phyloP scores from a whole-genome alignment of 1,140 invertebrate genomes.

The Manduca sexta region DNA sequence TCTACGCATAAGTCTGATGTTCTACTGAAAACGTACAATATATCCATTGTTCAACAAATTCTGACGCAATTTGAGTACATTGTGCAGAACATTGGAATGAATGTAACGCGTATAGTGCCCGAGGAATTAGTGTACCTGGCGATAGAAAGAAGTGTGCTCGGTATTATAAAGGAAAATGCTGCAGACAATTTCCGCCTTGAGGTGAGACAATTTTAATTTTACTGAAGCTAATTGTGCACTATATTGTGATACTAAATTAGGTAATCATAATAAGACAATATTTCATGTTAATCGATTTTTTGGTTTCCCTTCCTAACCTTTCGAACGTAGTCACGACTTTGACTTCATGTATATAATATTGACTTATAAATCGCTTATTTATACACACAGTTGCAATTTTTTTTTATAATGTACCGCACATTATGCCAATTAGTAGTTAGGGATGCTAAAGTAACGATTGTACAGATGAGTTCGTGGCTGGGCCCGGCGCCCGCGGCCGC shows the following conservation, averaged over 20 bases:
- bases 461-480: too few species aligned
- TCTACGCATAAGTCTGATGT: slow-evolving; percentile 33
- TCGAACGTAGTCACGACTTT: too few species aligned
- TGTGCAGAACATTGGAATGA: slow-evolving; percentile 22
- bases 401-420: too few species aligned
- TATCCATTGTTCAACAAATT: slow-evolving; percentile 53
- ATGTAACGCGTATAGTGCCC: slow-evolving; percentile 17
- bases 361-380: too few species aligned
- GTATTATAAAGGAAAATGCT: slow-evolving; percentile 45
- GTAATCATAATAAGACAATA: too few species aligned
- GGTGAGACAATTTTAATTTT: slow-evolving; percentile 22
- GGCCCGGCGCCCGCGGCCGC: slow-evolving; percentile 11
- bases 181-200: slow-evolving; percentile 45
- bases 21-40: slow-evolving; percentile 30
- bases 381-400: too few species aligned
- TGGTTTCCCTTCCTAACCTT: too few species aligned
- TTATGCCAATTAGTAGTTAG: not conserved
- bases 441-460: not conserved
- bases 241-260: too few species aligned
- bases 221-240: not conserved
- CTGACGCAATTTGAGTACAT: slow-evolving; percentile 55
- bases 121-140: slow-evolving; percentile 53
- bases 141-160: slow-evolving; percentile 40
- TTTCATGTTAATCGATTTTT: too few species aligned
- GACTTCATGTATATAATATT: too few species aligned